Conservation (phyloP, 2,888 invertebrate genomes). For the Lissocephala sabroskyi region DNA sequence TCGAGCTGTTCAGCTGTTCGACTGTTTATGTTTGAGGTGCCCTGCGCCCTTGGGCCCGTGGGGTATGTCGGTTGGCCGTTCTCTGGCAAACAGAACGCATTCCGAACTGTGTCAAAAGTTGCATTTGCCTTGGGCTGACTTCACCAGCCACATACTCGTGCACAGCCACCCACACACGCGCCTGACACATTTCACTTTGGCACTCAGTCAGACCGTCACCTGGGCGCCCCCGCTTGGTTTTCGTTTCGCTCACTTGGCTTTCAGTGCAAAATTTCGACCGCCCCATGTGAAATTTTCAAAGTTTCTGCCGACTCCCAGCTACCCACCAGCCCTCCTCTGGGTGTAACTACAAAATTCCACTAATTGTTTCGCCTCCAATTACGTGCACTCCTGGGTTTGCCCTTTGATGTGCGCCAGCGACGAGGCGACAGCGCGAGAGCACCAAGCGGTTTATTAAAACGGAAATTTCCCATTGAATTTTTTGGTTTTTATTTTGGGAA, state of each 20-base stretch:
- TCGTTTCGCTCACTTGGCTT: background rate
- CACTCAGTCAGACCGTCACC: slow-evolving; percentile 46
- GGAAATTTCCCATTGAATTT: background rate
- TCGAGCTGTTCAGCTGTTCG: too few relatives aligned
- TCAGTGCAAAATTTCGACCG: slow-evolving; percentile 16
- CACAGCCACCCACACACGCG: background rate
- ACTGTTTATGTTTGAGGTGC: slow-evolving; percentile 2
- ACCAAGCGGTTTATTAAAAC: slow-evolving; percentile 41
- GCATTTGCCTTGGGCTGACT: slow-evolving; percentile 21
- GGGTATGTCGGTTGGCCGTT: background rate
- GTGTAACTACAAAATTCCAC: slow-evolving; percentile 47
- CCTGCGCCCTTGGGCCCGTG: background rate
- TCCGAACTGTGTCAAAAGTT: slow-evolving; percentile 52
- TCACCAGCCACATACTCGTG: background rate
- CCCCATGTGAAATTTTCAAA: slow-evolving; percentile 36
- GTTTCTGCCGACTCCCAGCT: slow-evolving; percentile 3
- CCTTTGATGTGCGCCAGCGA: slow-evolving; percentile 46
- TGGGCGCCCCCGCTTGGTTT: slow-evolving; percentile 16
- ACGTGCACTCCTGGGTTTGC: slow-evolving; percentile 29
- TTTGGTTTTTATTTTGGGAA: too few relatives aligned
- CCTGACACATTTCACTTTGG: background rate
- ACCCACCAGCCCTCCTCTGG: background rate
- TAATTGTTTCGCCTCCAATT: slow-evolving; percentile 63
- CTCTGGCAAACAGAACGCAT: slow-evolving; percentile 22
- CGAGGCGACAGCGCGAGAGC: too few relatives aligned